phyloP scores from a whole-genome alignment of 2,113 vertebrate species.

The Cygnus buccinator region DNA sequence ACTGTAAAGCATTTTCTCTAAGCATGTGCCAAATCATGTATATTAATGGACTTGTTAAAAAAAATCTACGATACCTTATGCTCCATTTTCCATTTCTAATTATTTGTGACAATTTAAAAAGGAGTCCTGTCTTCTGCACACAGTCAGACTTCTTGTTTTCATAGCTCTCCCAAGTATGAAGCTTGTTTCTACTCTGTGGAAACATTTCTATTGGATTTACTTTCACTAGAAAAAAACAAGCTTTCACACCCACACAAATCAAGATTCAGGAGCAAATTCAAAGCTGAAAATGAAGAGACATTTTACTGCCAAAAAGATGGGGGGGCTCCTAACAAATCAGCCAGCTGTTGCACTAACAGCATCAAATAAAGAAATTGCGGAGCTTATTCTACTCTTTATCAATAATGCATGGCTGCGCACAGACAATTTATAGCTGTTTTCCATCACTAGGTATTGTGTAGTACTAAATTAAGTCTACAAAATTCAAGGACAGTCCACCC shows the following conservation, averaged over 20 bases:
- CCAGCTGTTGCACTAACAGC: constrained; percentile 65
- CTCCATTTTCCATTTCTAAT: neutral
- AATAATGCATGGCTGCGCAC: constrained; percentile 70
- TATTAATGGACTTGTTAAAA: neutral
- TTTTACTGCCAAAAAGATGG: constrained; percentile 22
- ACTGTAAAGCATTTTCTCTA: constrained; percentile 30
- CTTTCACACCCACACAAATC: neutral
- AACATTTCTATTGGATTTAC: neutral
- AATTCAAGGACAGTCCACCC: constrained; percentile 74
- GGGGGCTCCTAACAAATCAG: constrained; percentile 42
- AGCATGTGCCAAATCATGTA: neutral
- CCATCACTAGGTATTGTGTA: constrained; percentile 66
- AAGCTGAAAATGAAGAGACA: constrained; percentile 20
- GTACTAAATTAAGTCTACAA: constrained; percentile 72
- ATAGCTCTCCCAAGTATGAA: neutral
- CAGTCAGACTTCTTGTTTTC: neutral
- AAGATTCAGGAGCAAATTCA: constrained; percentile 25
- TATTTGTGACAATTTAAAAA: neutral
- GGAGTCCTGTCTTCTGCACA: neutral
- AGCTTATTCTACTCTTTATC: constrained; percentile 65
- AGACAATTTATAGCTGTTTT: constrained; percentile 75
- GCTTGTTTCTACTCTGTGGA: neutral
- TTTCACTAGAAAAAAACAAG: neutral
- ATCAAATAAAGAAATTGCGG: constrained; percentile 71
- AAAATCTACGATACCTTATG: neutral